Evolutionary conservation across 2,888 invertebrate genomes (phyloP), one percentile per base, ranked within the genome.

Genomic region (Xestia c-nigrum): DNA sequence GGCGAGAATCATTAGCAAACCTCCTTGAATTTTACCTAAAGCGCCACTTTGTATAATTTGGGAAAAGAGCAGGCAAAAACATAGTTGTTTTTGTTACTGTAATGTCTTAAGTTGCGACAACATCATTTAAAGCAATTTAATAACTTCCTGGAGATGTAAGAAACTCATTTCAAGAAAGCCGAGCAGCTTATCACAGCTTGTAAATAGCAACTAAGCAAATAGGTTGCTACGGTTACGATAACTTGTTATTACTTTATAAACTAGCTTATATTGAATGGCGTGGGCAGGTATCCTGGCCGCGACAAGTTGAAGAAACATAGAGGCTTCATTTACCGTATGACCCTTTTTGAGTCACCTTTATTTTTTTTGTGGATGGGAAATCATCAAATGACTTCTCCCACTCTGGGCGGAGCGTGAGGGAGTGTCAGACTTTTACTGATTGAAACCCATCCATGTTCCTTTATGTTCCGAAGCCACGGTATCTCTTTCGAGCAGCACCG

Each of bases 201-300:
- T 66, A 65, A 65, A 19, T 52, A 21, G 52, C 14, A 77, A 84
- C 77, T 72, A 78, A 81, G 84, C n/a, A 84, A 84, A 77, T 81
- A 74, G 85, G 84, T 84, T 81, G 74, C 61, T 72, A 52, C 57
- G 46, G 71, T 64, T 77, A 63, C 83, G 81, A 77, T 81, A 83
- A 77, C 80, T 38, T 69, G 61, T 77, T 73, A 47, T 67, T 72
- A 43, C n/a, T 57, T 57, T 57, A 57, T 50, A 55, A 19, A 46
- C 55, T 68, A 52, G 55, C 24, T 50, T 64, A 74, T 75, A 43
- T n/a, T 19, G 38, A 12, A 7, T 38, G 5, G 38, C 50, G 46
- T 52, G 24, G 50, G 57, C 24, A 9, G 52, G 9, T 63, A 55
- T 61, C 57, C 31, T 47, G 52, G n/a, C 5, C 43, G 12, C 19